Base-by-base conservation (phyloP, 1,140 invertebrate species). In the Anastrepha obliqua region DNA sequence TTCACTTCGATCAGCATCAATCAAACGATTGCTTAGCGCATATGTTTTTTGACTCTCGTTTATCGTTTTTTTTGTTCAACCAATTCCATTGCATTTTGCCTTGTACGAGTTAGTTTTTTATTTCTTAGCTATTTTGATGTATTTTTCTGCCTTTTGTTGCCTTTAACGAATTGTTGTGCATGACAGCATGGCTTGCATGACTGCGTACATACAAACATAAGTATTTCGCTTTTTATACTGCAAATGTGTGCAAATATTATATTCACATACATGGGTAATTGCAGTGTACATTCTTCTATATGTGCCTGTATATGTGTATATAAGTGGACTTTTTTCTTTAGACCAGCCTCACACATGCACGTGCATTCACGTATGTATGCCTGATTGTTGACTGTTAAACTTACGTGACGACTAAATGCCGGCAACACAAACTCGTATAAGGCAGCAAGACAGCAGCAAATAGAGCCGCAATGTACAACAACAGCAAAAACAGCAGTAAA, bases 361-460 rank as follows among this genome's bases (percentile, higher is more conserved):
- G 9, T 55, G 74, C 47, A 29, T 9, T 3, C 44, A 6, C n/a
- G 17, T 17, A 17, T 78, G n/a, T 81, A 3, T 58, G 70, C 5
- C 39, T 29, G 29, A 29, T 29, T 29, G 51, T 55, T 81, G 74
- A 39, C 39, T 81, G 47, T 81, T 81, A 47, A 81, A 20, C 55
- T 81, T 51, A 81, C 74, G 74, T 81, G 74, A 81, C 74, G 74
- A 81, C 74, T 81, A 81, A 81, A 81, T 81, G 74, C 74, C 74
- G 74, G 74, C 47, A 81, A 81, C 47, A 81, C 47, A 81, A 81
- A 81, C 47, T 55, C 47, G 55, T 17, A 58, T 17, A 13, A 81
- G 74, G 2, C 47, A 81, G 2, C 47, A 81, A 81, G 47, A 81
- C 74, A 81, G 44, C 51, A n/a, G 74, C 47, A 55, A 81, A 81